Conservation (phyloP, 2,888 invertebrate genomes). For the Dynastes hyllus region DNA sequence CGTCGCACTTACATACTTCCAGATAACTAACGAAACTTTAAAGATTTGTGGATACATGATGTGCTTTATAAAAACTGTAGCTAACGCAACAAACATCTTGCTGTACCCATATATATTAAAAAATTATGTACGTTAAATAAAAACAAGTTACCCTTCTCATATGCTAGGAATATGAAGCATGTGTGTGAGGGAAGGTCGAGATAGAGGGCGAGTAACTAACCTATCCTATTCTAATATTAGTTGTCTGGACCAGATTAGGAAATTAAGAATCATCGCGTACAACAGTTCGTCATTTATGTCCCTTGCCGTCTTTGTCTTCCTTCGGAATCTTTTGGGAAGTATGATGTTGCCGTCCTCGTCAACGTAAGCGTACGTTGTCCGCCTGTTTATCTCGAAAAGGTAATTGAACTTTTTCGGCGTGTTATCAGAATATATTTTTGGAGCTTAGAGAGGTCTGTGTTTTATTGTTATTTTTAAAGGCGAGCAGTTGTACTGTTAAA, state of each 20-base stretch:
- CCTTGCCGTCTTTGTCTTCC: slow-evolving; percentile 2
- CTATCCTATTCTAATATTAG: slow-evolving; percentile 46
- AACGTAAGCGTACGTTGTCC: background rate
- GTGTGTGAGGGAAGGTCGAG: slow-evolving; percentile 46
- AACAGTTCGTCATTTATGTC: slow-evolving; percentile 15
- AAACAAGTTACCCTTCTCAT: slow-evolving; percentile 28
- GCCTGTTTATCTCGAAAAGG: slow-evolving; percentile 43
- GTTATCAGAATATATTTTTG: slow-evolving; percentile 29
- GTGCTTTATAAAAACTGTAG: background rate
- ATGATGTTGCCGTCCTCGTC: background rate
- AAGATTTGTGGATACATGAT: background rate
- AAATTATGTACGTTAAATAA: slow-evolving; percentile 14
- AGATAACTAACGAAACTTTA: too few species aligned
- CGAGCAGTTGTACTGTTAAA: background rate
- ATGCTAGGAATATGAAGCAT: background rate
- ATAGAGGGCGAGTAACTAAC: slow-evolving; percentile 49
- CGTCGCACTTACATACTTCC: too few species aligned
- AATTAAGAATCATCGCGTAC: slow-evolving; percentile 37
- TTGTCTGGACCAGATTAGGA: slow-evolving; percentile 48
- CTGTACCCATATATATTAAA: background rate
- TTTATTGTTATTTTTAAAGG: slow-evolving; percentile 32
- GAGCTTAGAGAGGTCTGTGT: slow-evolving; percentile 25
- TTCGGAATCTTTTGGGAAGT: background rate
- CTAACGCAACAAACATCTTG: background rate
- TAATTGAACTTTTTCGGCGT: slow-evolving; percentile 45